These are phyloP conservation scores for Tipula helvola DNA, from an alignment of 2,888 invertebrate genomes.

Conservation along the genomic window DNA sequence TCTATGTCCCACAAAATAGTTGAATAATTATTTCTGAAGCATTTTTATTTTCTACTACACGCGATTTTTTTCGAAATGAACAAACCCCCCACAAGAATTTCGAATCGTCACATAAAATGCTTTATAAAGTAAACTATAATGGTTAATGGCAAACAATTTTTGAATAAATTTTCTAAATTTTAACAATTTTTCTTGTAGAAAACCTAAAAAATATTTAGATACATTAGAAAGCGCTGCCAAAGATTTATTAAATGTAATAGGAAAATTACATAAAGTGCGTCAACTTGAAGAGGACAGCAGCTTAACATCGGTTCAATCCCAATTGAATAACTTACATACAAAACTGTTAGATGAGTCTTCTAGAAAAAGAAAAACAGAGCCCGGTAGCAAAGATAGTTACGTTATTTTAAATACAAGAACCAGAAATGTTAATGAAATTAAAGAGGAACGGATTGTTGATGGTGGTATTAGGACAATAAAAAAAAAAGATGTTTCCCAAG, in stretches of 20 bases:
- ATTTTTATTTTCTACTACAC: not conserved
- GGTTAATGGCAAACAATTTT: not conserved
- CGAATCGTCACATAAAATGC: not conserved
- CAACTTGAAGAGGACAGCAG: not conserved
- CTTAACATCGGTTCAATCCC: not conserved
- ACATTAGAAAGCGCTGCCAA: not conserved
- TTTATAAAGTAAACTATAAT: not conserved
- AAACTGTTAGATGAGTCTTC: not conserved
- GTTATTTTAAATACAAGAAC: not conserved
- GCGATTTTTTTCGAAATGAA: not conserved
- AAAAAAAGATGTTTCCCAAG: not conserved
- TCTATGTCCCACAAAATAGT: not conserved
- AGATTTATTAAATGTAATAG: not conserved
- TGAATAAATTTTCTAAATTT: not conserved
- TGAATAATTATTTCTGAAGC: not conserved
- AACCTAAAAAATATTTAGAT: not conserved
- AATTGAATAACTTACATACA: not conserved
- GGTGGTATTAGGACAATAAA: not conserved
- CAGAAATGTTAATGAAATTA: not conserved
- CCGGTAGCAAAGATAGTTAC: not conserved
- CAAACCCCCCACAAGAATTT: not conserved
- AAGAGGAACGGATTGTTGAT: not conserved
- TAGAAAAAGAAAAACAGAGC: not conserved
- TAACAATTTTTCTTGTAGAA: not conserved
- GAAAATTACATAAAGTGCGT: not conserved